Evolutionary conservation across 2,113 vertebrate genomes (phyloP).

Genomic region (Coturnix japonica): DNA sequence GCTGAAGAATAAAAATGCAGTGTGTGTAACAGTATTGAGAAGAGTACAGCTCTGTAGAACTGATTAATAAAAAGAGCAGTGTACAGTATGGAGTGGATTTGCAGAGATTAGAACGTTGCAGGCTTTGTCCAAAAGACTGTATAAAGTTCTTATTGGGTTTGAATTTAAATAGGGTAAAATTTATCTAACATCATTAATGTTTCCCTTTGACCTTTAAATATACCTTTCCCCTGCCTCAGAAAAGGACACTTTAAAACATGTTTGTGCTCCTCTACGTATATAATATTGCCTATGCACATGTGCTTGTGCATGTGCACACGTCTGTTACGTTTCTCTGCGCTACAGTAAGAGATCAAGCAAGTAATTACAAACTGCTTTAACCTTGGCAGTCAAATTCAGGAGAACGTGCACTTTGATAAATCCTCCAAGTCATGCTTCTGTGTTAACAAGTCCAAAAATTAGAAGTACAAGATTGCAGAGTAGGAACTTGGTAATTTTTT

Average conservation of each 20-base stretch:
- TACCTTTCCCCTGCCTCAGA: not conserved
- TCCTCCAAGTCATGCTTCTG: not conserved
- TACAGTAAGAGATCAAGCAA: not conserved
- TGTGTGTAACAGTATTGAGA: conserved; percentile 55
- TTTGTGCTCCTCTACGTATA: not conserved
- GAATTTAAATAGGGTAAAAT: conserved; percentile 74
- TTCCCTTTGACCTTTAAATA: conserved; percentile 59
- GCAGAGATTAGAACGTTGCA: conserved; percentile 75
- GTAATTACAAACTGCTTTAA: not conserved
- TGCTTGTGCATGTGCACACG: not conserved
- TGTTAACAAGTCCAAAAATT: not conserved
- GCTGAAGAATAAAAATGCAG: conserved; percentile 74
- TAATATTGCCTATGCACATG: not conserved
- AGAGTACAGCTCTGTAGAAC: conserved; percentile 63
- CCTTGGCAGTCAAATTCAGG: not conserved
- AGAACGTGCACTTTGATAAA: conserved; percentile 6
- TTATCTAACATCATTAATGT: conserved; percentile 50
- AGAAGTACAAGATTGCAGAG: not conserved
- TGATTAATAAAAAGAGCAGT: conserved; percentile 74
- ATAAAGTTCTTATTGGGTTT: conserved; percentile 71
- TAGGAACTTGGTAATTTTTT: not conserved
- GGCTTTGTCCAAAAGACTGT: conserved; percentile 75
- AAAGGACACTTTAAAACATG: conserved; percentile 20
- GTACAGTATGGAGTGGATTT: conserved; percentile 77
- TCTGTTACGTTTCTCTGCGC: not conserved